These are phyloP conservation scores for Brassicogethes aeneus DNA, from an alignment of 2,888 invertebrate genomes.

Conservation along the genomic window DNA sequence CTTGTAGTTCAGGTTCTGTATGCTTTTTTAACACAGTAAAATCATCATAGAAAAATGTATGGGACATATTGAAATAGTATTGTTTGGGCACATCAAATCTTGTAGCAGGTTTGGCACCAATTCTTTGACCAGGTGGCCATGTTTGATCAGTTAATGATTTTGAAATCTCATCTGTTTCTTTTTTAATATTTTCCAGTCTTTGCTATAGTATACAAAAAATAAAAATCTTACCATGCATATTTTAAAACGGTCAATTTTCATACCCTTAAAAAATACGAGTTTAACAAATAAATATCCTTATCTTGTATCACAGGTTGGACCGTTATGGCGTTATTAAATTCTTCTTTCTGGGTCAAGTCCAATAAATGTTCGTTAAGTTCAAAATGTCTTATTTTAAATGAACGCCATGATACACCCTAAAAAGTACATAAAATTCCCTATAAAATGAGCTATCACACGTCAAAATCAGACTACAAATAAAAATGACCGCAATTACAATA, in stretches of 20 bases:
- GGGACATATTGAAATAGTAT: slow-evolving; percentile 77
- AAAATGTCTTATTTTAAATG: slow-evolving; percentile 41
- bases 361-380: slow-evolving; percentile 38
- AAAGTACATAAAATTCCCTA: too few species aligned
- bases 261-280: slow-evolving; percentile 63
- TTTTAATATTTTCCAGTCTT: slow-evolving; percentile 25
- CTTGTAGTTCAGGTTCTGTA: slow-evolving; percentile 55
- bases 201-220: slow-evolving; percentile 21
- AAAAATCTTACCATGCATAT: not conserved
- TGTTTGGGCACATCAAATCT: slow-evolving; percentile 80
- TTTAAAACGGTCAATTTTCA: slow-evolving; percentile 15
- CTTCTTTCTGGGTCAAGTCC: slow-evolving; percentile 35
- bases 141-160: slow-evolving; percentile 30
- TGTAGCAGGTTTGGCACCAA: slow-evolving; percentile 56
- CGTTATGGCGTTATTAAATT: slow-evolving; percentile 51
- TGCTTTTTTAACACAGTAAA: slow-evolving; percentile 60
- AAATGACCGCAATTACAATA: too few species aligned
- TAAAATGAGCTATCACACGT: too few species aligned
- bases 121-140: slow-evolving; percentile 71
- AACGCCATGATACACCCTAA: slow-evolving; percentile 38
- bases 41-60: slow-evolving; percentile 75
- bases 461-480: too few species aligned
- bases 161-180: slow-evolving; percentile 26
- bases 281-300: slow-evolving; percentile 58
- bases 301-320: slow-evolving; percentile 55